A percentile compares a stretch with the other conserved stretches of the same genome.
Conservation (phyloP, 2,113 vertebrate species). For the Prietella phreatophila region DNA sequence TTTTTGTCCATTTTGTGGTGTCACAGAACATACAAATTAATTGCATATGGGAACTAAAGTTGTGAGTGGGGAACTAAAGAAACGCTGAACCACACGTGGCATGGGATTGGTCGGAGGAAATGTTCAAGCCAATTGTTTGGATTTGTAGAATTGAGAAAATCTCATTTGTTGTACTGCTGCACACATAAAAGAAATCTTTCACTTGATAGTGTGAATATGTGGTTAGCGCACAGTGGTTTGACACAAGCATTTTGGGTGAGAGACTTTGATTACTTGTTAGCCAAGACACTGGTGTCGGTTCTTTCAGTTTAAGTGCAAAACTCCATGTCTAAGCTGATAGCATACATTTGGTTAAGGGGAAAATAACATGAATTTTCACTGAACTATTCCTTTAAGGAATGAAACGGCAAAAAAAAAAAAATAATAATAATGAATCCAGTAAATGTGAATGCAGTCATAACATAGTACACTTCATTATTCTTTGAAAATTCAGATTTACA, state of each 20-base stretch:
- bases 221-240: not conserved
- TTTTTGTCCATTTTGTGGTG: not conserved
- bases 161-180: not conserved
- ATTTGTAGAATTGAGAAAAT: not conserved
- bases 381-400: not conserved
- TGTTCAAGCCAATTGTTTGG: not conserved
- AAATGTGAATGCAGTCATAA: not conserved
- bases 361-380: not conserved
- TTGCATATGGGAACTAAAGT: not conserved
- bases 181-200: not conserved
- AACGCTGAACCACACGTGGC: not conserved
- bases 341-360: too few species aligned
- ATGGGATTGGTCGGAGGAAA: not conserved
- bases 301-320: not conserved
- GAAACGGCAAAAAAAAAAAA: not conserved
- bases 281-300: not conserved
- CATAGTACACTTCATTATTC: not conserved
- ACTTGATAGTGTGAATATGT: not conserved
- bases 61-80: not conserved
- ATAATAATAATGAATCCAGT: not conserved
- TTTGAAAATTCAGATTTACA: not conserved
- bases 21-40: not conserved
- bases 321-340: not conserved
- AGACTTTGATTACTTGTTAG: not conserved
- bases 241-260: not conserved